Evolutionary conservation across 1,140 invertebrate genomes (phyloP).

Genomic region (Heliothis virescens): DNA sequence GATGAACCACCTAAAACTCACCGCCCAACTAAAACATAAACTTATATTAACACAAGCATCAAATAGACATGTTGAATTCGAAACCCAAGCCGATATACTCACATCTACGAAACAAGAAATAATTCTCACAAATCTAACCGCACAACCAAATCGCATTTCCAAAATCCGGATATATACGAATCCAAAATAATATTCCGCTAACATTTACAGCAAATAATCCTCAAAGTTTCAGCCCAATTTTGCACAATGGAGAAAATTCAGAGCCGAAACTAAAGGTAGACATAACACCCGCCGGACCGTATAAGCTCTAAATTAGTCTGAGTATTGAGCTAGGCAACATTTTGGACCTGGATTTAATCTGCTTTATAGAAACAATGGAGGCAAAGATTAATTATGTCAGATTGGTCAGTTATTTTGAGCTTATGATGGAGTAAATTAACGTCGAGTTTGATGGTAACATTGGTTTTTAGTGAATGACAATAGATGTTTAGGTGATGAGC

Average conservation of each 20-base stretch:
- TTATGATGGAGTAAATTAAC: no score
- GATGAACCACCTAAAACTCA: no score
- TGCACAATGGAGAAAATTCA: conserved; percentile 2
- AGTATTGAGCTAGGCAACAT: conserved; percentile 17
- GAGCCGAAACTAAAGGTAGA: conserved; percentile 21
- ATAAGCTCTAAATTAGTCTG: conserved; percentile 30
- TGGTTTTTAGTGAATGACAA: no score
- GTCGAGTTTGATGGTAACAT: no score
- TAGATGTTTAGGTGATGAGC: no score
- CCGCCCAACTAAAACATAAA: no score
- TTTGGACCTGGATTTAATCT: conserved; percentile 6
- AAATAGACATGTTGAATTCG: no score
- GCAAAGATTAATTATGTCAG: not conserved
- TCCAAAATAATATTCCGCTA: not conserved
- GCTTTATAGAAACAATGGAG: not conserved
- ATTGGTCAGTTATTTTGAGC: not conserved
- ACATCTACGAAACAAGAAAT: no score
- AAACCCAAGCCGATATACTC: no score
- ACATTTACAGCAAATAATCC: conserved; percentile 6
- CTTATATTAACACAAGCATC: no score
- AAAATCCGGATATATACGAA: not conserved
- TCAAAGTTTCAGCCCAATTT: conserved; percentile 10
- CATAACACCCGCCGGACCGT: not conserved
- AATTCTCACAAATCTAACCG: no score
- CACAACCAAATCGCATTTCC: not conserved